phyloP scores from a whole-genome alignment of 2,113 vertebrate genomes.

The Falcunculus frontatus region DNA sequence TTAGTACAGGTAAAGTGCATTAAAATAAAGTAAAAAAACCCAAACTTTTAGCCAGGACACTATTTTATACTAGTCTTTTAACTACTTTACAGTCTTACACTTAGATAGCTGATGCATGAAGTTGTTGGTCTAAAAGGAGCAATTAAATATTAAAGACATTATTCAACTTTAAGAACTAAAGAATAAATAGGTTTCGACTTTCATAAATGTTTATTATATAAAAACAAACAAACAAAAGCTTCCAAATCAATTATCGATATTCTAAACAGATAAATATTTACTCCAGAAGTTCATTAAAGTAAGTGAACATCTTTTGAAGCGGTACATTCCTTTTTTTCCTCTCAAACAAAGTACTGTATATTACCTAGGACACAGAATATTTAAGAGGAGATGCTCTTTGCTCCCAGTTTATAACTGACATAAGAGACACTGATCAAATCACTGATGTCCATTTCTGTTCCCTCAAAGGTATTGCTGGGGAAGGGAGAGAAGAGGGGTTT shows the following conservation, averaged over 20 bases:
- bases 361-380: background rate
- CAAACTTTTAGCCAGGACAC: background rate
- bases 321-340: background rate
- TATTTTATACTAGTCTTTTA: background rate
- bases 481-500: accelerated
- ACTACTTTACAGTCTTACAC: background rate
- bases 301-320: background rate
- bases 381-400: background rate
- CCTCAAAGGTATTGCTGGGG: background rate
- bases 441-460: background rate
- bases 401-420: background rate
- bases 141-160: background rate
- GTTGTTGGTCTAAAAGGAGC: background rate
- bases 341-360: background rate
- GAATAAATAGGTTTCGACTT: background rate
- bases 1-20: background rate
- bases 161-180: background rate
- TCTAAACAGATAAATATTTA: background rate
- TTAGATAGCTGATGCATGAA: background rate
- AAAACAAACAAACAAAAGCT: background rate
- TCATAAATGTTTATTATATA: background rate
- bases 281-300: background rate
- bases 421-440: background rate
- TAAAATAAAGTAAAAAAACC: background rate
- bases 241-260: background rate